phyloP scores from a whole-genome alignment of 2,113 vertebrate genomes.

The Carettochelys insculpta region DNA sequence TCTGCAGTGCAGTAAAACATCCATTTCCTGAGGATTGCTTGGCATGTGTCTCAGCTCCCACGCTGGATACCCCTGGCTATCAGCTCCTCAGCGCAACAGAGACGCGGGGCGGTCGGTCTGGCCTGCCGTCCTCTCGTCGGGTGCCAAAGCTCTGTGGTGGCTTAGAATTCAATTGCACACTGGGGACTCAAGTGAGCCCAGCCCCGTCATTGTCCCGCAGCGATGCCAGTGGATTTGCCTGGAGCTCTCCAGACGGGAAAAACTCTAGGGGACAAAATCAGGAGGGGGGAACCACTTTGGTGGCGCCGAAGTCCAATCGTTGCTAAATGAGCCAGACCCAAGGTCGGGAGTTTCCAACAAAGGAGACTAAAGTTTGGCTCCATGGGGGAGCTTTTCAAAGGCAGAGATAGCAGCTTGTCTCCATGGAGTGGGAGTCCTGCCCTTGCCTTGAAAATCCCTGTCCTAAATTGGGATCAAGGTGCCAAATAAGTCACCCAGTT shows the following conservation, averaged over 20 bases:
- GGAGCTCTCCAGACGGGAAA: not conserved
- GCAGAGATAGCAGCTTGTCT: not conserved
- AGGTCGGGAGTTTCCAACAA: rapidly evolving
- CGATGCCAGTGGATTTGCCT: not conserved
- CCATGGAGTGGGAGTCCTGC: not conserved
- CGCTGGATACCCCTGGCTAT: not conserved
- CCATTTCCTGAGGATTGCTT: not conserved
- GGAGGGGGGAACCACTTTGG: not conserved
- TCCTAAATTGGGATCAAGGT: not conserved
- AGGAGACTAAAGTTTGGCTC: not conserved
- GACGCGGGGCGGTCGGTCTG: not conserved
- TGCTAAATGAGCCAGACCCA: rapidly evolving
- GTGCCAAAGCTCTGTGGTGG: not conserved
- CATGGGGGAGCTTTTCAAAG: not conserved
- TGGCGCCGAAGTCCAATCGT: not conserved
- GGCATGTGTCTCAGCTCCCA: not conserved
- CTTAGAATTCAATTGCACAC: not conserved
- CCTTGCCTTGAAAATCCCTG: not conserved
- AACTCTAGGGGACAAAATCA: not conserved
- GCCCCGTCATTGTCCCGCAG: not conserved
- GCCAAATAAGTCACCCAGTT: not conserved
- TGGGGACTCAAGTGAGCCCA: not conserved
- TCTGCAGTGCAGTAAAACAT: not conserved
- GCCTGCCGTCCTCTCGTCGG: not conserved
- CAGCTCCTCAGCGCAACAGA: not conserved